Evolutionary conservation across 2,888 invertebrate genomes (phyloP), one percentile per base, ranked within the genome.

Genomic region (Oligia strigilis): DNA sequence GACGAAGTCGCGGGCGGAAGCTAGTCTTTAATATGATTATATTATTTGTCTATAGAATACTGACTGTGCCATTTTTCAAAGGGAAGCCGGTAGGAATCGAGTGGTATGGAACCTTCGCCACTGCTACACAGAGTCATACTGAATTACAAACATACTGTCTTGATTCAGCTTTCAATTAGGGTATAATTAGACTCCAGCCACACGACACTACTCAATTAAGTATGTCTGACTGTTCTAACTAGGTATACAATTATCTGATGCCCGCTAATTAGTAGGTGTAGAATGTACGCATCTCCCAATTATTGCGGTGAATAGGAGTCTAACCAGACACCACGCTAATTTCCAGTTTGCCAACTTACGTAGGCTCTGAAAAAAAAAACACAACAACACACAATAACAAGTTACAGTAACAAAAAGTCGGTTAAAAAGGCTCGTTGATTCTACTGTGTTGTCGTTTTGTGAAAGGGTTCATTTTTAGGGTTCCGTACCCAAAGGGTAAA

Each of bases 181-280:
- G 19, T 52, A 74, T 82, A 36, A 81, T 81, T 73, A 80, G 81
- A 60, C 49, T 29, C 43, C 11, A 8, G 72, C n/a, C 66, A 80
- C 82, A 82, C 14, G 66, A 80, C 60, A 74, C 82, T 82, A 74
- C 82, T 62, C 80, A 73, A 79, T 65, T 73, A 73, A 52, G 52
- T 66, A 43, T 60, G 65, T 46, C 65, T 72, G 17, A 81, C 65
- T 58, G 55, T 72, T 80, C 79, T 58, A 40, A 72, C 58, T 43
- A 65, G 40, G 29, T 72, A 66, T 73, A 67, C 66, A 81, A 52
- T 80, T 80, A 80, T 49, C 19, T 14, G 49, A 58, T 23, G 73
- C 2, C 74, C 23, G n/a, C 36, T 82, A 74, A 80, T 73, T 60
- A 66, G 29, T 43, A 82, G 29, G 60, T 60, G 52, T 82, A 36